Percentiles rank a stretch among this genome's conserved stretches.
Conservation (phyloP, 2,113 vertebrate genomes). For the Phoxinus phoxinus region DNA sequence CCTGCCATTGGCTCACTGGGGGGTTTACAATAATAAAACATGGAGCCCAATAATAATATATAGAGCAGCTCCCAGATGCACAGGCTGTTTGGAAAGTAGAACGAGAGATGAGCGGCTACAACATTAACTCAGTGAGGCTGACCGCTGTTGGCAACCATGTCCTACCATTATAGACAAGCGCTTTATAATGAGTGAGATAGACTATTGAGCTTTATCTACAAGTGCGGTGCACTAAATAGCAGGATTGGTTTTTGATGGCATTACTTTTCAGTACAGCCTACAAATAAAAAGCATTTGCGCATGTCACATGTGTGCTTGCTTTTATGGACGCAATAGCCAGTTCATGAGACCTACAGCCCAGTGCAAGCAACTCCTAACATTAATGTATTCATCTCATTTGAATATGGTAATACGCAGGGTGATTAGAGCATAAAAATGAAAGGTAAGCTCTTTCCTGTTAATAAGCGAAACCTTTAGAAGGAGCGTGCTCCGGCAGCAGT, state of each 20-base stretch:
- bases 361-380: constrained; percentile 33
- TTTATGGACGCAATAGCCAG: neutral
- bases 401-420: constrained; percentile 66
- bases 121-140: constrained; percentile 31
- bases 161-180: too few species aligned
- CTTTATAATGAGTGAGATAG: neutral
- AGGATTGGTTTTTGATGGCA: neutral
- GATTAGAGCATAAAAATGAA: constrained; percentile 62
- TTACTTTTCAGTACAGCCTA: constrained; percentile 25
- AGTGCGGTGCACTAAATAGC: neutral
- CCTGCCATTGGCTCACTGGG: constrained; percentile 37
- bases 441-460: constrained; percentile 49
- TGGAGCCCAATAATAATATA: constrained; percentile 78
- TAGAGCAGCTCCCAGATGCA: constrained; percentile 72
- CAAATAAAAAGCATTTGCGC: neutral
- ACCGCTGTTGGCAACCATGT: neutral
- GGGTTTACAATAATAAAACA: constrained; percentile 39
- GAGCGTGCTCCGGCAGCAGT: neutral
- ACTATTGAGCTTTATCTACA: neutral
- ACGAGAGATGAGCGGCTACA: constrained; percentile 42
- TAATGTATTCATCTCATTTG: constrained; percentile 61
- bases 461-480: constrained; percentile 40
- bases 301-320: neutral
- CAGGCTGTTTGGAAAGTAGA: constrained; percentile 43
- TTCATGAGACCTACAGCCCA: constrained; percentile 53